Base-by-base conservation (phyloP, 2,797 vertebrate genomes). In the Xerus rutilus region DNA sequence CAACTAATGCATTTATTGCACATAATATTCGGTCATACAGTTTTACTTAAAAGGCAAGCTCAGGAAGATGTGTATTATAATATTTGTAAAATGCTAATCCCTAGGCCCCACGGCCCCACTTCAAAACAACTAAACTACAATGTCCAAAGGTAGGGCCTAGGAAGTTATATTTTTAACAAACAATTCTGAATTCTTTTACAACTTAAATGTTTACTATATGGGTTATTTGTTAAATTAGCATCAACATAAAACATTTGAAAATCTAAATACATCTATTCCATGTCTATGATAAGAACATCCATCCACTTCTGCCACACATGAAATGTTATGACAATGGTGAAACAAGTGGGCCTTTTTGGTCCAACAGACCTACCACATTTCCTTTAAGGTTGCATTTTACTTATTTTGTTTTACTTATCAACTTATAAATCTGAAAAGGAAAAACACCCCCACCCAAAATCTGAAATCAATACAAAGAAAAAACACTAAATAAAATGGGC, bases 401-500 rank as follows among this genome's bases (percentile, higher is more conserved):
- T 91, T 76, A 94, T 45, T 93, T 87, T 52, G 54, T 81, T 85
- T 92, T 57, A 95, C 39, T 47, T 95, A 39, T 85, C 85, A 90
- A 57, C 69, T 95, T 93, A 83, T 59, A 93, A 96, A 73, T 21
- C 25, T 86, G 87, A 18, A 72, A 83, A 79, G 78, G 25, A 78
- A 86, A 77, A 79, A 43, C 20, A 86, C 23, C 12, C 49, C 13
- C 12, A 14, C 13, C 14, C 3, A 86, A 28, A 28, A 64, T 39
- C 69, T 49, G 54, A 82, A 93, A 88, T 47, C 86, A 28, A 94
- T 65, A 54, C 7, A 57, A 73, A 52, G 47, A 81, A 25, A n/a
- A 74, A 82, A 78, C 70, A 74, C 14, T 90, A n/a, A 97, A 76
- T 76, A 89, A 94, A 96, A 85, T 39, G 39, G 62, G 78, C n/a